A percentile compares a stretch with the other conserved stretches of the same genome.
Conservation (phyloP, 2,888 invertebrate genomes). For the Drosophila tanythrix region DNA sequence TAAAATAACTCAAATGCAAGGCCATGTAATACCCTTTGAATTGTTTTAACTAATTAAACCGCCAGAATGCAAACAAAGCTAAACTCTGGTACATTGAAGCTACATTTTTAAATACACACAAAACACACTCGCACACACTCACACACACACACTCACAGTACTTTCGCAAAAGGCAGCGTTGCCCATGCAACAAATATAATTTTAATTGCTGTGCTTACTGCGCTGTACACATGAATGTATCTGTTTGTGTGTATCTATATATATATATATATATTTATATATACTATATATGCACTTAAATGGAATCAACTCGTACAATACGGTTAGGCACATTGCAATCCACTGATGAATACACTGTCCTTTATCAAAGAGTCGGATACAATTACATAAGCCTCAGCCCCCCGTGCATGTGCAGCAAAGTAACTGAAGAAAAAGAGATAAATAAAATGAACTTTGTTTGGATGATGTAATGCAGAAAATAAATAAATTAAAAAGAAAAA, state of each 20-base stretch:
- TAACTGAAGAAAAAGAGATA: conserved; percentile 1
- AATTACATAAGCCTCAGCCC: conserved; percentile 40
- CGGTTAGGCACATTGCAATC: conserved; percentile 48
- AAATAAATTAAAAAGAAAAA: conserved; percentile 59
- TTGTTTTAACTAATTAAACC: conserved; percentile 79
- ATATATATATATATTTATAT: no score
- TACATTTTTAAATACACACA: conserved; percentile 60
- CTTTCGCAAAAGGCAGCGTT: conserved; percentile 22
- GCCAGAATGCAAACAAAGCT: conserved; percentile 56
- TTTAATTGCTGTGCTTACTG: conserved; percentile 68
- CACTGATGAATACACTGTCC: conserved; percentile 21
- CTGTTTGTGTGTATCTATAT: not conserved
- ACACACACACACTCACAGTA: conserved; percentile 9
- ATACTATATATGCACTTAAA: conserved; percentile 9
- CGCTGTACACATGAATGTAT: conserved; percentile 7
- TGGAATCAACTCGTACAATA: conserved; percentile 30
- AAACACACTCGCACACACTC: conserved; percentile 17
- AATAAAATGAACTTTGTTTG: conserved; percentile 22
- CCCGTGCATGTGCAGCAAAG: conserved; percentile 11
- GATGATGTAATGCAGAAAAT: conserved; percentile 46
- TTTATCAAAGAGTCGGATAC: conserved; percentile 31
- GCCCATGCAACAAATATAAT: conserved; percentile 67
- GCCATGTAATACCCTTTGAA: conserved; percentile 58
- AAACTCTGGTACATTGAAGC: conserved; percentile 52
- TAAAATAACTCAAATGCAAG: conserved; percentile 39